Base-by-base conservation (phyloP, 2,797 vertebrate species). In the Hafferia zeledoni region DNA sequence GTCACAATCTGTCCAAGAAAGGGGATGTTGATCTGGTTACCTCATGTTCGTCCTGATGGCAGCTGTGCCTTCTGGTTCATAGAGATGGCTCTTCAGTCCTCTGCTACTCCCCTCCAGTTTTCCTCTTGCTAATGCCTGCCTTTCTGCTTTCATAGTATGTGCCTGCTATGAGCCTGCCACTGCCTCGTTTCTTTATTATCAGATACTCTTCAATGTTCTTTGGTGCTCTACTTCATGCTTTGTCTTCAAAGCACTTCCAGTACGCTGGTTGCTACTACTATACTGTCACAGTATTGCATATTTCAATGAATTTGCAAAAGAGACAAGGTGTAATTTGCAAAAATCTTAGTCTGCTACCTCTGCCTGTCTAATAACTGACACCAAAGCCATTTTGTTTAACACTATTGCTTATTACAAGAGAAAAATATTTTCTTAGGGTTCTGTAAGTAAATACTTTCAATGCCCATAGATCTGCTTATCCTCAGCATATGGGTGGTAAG, bases 371-470 rank as follows among this genome's bases (percentile, higher is more conserved):
- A 30, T 64, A 53, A 75, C 65, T 5, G 11, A 44, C 37, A 76
- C 23, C 25, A 78, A 61, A 61, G 56, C 65, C 81, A 72, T 43
- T 43, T 43, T 43, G 41, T 43, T 43, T 33, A 72, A 49, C 14
- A 77, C 6, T 68, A 44, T 55, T 87, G 25, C 28, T 57, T 74
- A 35, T 41, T 55, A 52, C 16, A 69, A 52, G 31, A 83, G 47
- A 85, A 89, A 83, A 65, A 24, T 43, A 31, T 70, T 90, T 68
- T 55, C 31, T 49, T 56, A 81, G 65, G 50, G 17, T 52, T 83
- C n/a, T 39, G 17, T 52, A 53, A 65, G 28, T 57, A 91, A 93
- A 12, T 87, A 88, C 70, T 91, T 93, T 81, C 23, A 39, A 1
- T 78, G n/a, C 30, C 31, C 15, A 23, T 27, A 57, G 50, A 27